Evolutionary conservation across 2,797 vertebrate genomes (phyloP), one percentile per base, ranked within the genome.

Genomic region (Pseudotriccus pelzelni): DNA sequence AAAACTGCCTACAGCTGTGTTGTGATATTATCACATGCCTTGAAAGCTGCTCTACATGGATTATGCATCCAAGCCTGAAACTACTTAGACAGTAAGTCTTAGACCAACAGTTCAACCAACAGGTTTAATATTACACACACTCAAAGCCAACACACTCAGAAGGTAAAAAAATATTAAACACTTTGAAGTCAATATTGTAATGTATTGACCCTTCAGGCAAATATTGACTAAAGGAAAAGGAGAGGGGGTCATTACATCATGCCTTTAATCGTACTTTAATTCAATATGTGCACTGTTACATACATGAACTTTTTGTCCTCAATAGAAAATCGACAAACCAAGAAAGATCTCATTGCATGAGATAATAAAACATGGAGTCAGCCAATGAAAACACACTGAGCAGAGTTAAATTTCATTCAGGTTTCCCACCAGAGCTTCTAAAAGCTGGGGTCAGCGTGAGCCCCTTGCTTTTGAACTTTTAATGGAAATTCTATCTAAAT

Each of bases 271-370:
- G 4, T 64, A 91, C 94, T 96, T 96, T 97, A 96, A 97, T 97
- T 95, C 93, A 80, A 97, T 94, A 96, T 95, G 90, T 94, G 85
- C 92, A 88, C 96, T 96, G 94, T 97, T 97, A 97, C 95, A 96
- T 97, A 94, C 86, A 93, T 98, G 98, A 98, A 98, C 98, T 98
- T 97, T 98, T 89, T 94, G 97, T 97, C 97, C 97, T 97, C 24
- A 3, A 94, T 93, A 95, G 94, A 96, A 97, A 98, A 98, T 94
- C 58, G 97, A 98, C 98, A 98, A 98, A 98, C 97, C 95, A 94
- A 98, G 97, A 97, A 97, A 97, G 97, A 98, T 95, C 96, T 97
- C 97, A 95, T 97, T 97, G 97, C 97, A 90, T 96, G 97, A 98
- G 98, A 98, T 98, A 97, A 97, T 95, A 97, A 97, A 98, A 98